Evolutionary conservation across 1,140 invertebrate genomes (phyloP).

Genomic region (Zelostemma sp.): DNA sequence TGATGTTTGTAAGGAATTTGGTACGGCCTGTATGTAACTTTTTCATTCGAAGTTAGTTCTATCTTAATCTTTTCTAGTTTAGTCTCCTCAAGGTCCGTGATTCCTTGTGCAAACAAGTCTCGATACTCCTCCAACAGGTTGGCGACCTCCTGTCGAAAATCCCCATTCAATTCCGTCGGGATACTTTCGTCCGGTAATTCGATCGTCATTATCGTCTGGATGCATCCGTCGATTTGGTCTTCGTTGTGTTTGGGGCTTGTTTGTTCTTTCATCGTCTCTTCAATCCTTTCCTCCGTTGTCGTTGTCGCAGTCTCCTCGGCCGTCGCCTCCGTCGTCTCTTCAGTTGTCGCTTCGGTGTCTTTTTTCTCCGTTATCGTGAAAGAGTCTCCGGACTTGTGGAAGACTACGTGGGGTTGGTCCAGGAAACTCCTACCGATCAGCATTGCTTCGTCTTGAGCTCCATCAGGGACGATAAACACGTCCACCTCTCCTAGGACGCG

Average conservation of each 20-base stretch:
- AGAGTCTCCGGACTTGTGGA: background rate
- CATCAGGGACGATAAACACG: constrained; percentile 9
- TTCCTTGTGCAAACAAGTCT: constrained; percentile 17
- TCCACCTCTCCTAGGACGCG: constrained; percentile 2
- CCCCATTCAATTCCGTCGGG: constrained; percentile 3
- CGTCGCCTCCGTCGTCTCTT: background rate
- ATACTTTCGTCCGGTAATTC: constrained; percentile 1
- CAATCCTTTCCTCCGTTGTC: constrained; percentile 20
- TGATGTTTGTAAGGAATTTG: constrained; percentile 42
- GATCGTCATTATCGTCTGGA: too few relatives aligned
- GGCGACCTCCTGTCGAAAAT: too few relatives aligned
- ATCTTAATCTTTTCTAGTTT: constrained; percentile 39
- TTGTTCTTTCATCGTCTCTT: constrained; percentile 34
- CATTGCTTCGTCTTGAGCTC: constrained; percentile 13
- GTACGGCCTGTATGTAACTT: constrained; percentile 47
- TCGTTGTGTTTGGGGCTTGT: constrained; percentile 12
- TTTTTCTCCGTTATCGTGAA: constrained; percentile 1
- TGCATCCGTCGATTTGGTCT: background rate
- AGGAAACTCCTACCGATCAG: constrained; percentile 14
- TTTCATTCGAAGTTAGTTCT: constrained; percentile 48
- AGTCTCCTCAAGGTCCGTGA: constrained; percentile 26
- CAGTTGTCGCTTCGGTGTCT: background rate
- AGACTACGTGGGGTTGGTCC: constrained; percentile 3
- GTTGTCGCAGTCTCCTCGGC: background rate
- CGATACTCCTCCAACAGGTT: too few relatives aligned